A percentile compares a stretch with the other conserved stretches of the same genome.
phyloP scores from a whole-genome alignment of 2,797 vertebrate species.

The Gadopsis marmoratus region DNA sequence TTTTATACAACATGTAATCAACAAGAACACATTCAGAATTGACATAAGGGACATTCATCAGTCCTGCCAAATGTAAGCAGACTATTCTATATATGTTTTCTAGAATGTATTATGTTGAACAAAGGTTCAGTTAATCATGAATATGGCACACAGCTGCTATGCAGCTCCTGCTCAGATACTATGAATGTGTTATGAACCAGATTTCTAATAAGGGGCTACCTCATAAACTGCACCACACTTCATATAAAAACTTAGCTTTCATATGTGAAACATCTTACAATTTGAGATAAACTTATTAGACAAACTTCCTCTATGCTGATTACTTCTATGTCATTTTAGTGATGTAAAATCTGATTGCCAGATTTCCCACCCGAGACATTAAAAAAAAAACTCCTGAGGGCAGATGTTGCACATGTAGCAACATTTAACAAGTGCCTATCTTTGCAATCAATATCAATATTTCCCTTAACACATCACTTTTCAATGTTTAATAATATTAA shows the following conservation, averaged over 20 bases:
- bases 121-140: slow-evolving; percentile 6
- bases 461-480: slow-evolving; percentile 31
- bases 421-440: slow-evolving; percentile 68
- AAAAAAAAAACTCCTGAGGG: slow-evolving; percentile 78
- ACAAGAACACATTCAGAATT: slow-evolving; percentile 1
- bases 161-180: slow-evolving; percentile 62
- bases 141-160: slow-evolving; percentile 21
- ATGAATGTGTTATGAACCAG: slow-evolving; percentile 66
- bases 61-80: slow-evolving; percentile 8
- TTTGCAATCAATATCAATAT: slow-evolving; percentile 48
- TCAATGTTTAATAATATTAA: slow-evolving; percentile 20
- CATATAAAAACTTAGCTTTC: slow-evolving; percentile 56
- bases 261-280: slow-evolving; percentile 49
- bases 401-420: slow-evolving; percentile 73
- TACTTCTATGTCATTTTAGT: slow-evolving; percentile 29
- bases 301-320: slow-evolving; percentile 30
- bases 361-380: slow-evolving; percentile 50
- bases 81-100: neutral
- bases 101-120: slow-evolving; percentile 10
- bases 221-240: slow-evolving; percentile 52
- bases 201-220: slow-evolving; percentile 41
- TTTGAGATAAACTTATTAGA: slow-evolving; percentile 41
- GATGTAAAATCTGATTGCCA: slow-evolving; percentile 44
- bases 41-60: slow-evolving; percentile 5
- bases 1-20: slow-evolving; percentile 7